Percentiles rank a stretch among this genome's conserved stretches.
Evolutionary conservation across 2,113 vertebrate species (phyloP).

Genomic region (Pongo abelii): DNA sequence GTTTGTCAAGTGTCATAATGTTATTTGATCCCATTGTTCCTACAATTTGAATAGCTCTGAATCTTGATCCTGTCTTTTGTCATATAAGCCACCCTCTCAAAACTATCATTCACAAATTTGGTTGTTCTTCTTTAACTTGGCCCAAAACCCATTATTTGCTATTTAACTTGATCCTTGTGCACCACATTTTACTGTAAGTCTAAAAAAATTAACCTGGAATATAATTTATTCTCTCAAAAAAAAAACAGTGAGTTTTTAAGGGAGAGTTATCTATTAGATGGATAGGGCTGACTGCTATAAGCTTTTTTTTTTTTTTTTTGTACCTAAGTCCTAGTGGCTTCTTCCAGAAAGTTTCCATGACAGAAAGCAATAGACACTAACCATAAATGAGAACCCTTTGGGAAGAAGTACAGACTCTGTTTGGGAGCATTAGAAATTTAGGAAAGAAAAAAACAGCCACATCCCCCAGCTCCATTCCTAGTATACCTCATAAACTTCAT

Average conservation of each 20-base stretch:
- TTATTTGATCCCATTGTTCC: background rate
- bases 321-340: background rate
- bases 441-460: background rate
- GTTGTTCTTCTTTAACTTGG: background rate
- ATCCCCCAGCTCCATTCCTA: background rate
- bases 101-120: background rate
- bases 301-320: too few relatives aligned
- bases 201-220: background rate
- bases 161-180: background rate
- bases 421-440: background rate
- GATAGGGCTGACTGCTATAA: background rate
- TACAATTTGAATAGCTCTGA: background rate
- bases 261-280: background rate
- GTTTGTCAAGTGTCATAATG: background rate
- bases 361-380: background rate
- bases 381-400: background rate
- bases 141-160: background rate
- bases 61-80: background rate
- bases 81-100: background rate
- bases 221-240: background rate
- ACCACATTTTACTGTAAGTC: slow-evolving; percentile 5
- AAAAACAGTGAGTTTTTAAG: background rate
- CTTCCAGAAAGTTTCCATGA: background rate
- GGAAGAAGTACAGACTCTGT: background rate
- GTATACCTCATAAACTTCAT: background rate